Base-by-base conservation (phyloP, 2,888 invertebrate species). In the Latrodectus elegans region DNA sequence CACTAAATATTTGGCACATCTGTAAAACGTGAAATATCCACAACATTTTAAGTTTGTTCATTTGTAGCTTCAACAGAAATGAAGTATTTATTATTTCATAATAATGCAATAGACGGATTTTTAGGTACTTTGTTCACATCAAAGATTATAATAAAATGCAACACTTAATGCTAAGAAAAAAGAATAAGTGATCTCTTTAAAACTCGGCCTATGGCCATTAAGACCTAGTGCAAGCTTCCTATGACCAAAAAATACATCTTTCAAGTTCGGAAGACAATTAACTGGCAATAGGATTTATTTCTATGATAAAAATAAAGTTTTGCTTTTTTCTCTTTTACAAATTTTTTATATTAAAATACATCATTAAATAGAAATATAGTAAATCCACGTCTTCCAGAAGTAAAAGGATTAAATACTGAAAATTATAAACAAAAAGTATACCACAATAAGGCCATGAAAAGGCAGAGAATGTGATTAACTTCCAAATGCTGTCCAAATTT, bases 1-100 rank as follows among this genome's bases (percentile, higher is more conserved):
- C 68, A 73, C 88, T 88, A 88, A 79, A 88, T 84, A 88, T 88
- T 88, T 88, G 88, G 88, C 88, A 88, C 88, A 88, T 73, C 84
- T 80, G 84, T 84, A 88, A 79, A 83, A 88, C 80, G 75, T 75
- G 80, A 86, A 86, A 80, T 86, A 78, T 86, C 80, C 85, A 86
- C 85, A 86, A 86, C 75, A 80, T 70, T 77, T 75, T 70, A 75
- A 71, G 85, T 86, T 86, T 80, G 80, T 80, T 81, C 86, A 81
- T 76, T 52, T 67, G 64, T 38, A 78, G 65, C 71, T 65, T n/a
- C 51, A 78, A 87, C 74, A 83, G 73, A 87, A 77, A 72, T 65
- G 79, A 68, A 70, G 73, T 73, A 60, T 38, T 38, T 38, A 38
- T 64, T 53, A 68, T 70, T 68, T 68, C 51, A 68, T 53, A 51